Evolutionary conservation across 2,888 invertebrate genomes (phyloP).

Genomic region (Plebejus argus): DNA sequence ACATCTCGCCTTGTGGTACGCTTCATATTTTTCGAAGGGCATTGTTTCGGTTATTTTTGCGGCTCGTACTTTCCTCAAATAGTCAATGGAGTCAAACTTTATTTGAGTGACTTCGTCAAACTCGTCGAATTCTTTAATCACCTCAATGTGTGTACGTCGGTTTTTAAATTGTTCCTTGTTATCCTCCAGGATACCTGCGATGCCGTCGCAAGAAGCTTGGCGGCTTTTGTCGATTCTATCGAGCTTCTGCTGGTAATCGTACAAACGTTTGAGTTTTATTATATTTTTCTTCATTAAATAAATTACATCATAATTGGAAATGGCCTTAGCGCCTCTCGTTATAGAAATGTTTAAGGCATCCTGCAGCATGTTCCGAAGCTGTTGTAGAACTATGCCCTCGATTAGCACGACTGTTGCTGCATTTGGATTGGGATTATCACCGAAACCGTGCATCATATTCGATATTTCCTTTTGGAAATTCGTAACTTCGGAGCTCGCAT

Average conservation of each 20-base stretch:
- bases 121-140: constrained; percentile 79
- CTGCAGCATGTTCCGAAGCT: constrained; percentile 88
- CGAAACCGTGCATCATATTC: constrained; percentile 96
- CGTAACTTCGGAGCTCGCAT: constrained; percentile 50
- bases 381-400: constrained; percentile 91
- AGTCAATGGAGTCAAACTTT: constrained; percentile 79
- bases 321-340: constrained; percentile 82
- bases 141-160: constrained; percentile 69
- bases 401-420: constrained; percentile 91
- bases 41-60: constrained; percentile 78
- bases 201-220: constrained; percentile 48
- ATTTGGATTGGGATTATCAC: constrained; percentile 91
- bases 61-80: constrained; percentile 82
- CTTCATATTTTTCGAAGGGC: constrained; percentile 84
- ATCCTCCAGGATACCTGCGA: constrained; percentile 69
- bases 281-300: constrained; percentile 92
- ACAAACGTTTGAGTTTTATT: constrained; percentile 86
- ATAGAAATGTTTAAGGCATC: constrained; percentile 86
- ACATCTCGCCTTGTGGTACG: constrained; percentile 89
- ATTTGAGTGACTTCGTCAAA: constrained; percentile 78
- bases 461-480: constrained; percentile 87
- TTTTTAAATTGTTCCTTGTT: constrained; percentile 76
- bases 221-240: constrained; percentile 69
- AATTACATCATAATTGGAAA: constrained; percentile 84
- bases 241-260: constrained; percentile 86